phyloP scores from a whole-genome alignment of 2,888 invertebrate species.

The Abrostola tripartita region DNA sequence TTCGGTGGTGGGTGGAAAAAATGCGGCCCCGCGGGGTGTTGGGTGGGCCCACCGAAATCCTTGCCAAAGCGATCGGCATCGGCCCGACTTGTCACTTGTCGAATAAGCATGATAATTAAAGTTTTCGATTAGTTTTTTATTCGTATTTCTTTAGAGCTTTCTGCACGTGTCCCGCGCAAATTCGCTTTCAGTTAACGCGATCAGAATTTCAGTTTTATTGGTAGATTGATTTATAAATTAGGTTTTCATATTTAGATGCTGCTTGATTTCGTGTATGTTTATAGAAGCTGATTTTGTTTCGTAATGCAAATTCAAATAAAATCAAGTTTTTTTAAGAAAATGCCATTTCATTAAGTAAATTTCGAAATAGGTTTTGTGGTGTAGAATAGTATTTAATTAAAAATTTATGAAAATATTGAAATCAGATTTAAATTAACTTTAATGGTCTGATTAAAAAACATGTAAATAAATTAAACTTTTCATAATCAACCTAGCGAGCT shows the following conservation, averaged over 20 bases:
- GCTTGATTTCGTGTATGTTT: constrained; percentile 6
- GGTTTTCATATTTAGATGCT: constrained; percentile 19
- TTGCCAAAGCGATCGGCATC: constrained; percentile 87
- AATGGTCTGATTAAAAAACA: not conserved
- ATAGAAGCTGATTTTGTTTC: constrained; percentile 8
- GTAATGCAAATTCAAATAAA: not conserved
- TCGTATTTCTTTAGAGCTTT: constrained; percentile 66
- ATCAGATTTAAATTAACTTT: not conserved
- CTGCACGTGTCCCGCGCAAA: constrained; percentile 45
- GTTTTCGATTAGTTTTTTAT: constrained; percentile 79
- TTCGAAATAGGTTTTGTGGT: no score
- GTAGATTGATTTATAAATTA: constrained; percentile 31
- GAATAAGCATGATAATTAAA: constrained; percentile 87
- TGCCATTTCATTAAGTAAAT: no score
- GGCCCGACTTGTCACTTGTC: constrained; percentile 86
- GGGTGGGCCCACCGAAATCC: constrained; percentile 85
- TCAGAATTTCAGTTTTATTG: constrained; percentile 41
- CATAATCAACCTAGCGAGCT: constrained; percentile 1
- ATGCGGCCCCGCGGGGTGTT: constrained; percentile 80
- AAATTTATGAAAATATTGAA: no score
- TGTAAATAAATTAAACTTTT: constrained; percentile 7
- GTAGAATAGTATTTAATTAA: no score
- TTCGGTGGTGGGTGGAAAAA: constrained; percentile 86
- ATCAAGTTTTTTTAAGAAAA: constrained; percentile 2
- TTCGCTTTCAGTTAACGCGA: constrained; percentile 46